Percentiles rank a stretch among this genome's conserved stretches.
These are phyloP conservation scores for Falco punctatus DNA, from an alignment of 2,113 vertebrate species.

Conservation along the genomic window DNA sequence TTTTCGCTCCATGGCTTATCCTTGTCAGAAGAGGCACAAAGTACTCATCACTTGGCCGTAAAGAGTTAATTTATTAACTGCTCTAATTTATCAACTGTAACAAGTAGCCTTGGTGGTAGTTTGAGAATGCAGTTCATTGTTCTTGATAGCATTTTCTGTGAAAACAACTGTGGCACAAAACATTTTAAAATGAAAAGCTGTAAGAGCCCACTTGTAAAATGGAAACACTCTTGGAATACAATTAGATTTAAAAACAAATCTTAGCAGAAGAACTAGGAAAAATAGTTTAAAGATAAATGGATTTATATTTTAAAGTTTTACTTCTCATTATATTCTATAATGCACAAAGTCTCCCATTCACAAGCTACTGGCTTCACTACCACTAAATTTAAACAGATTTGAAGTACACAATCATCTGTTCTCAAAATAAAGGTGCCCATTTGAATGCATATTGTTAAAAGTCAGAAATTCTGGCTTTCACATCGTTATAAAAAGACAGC, in stretches of 20 bases:
- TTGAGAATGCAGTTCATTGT: neutral
- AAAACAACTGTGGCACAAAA: neutral
- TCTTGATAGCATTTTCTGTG: neutral
- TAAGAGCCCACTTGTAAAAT: constrained; percentile 6
- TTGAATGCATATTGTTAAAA: constrained; percentile 42
- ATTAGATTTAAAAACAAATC: neutral
- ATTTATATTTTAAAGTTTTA: constrained; percentile 19
- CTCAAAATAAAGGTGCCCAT: constrained; percentile 24
- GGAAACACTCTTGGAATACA: neutral
- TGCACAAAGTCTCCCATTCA: neutral
- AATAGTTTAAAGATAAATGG: constrained; percentile 16
- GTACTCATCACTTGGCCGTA: neutral
- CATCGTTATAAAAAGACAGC: neutral
- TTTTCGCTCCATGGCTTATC: neutral
- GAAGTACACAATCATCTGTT: neutral
- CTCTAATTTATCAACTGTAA: neutral
- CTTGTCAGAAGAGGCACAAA: neutral
- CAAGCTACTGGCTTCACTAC: constrained; percentile 9
- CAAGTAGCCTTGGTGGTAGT: neutral
- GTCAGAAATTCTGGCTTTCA: constrained; percentile 17
- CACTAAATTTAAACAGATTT: constrained; percentile 31
- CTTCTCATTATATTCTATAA: neutral
- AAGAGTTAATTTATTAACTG: neutral
- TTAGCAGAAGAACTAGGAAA: neutral
- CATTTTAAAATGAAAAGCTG: constrained; percentile 2